Percentiles rank a stretch among this genome's conserved stretches.
These are phyloP conservation scores for Todiramphus chloris DNA, from an alignment of 2,113 vertebrate genomes.

Conservation along the genomic window DNA sequence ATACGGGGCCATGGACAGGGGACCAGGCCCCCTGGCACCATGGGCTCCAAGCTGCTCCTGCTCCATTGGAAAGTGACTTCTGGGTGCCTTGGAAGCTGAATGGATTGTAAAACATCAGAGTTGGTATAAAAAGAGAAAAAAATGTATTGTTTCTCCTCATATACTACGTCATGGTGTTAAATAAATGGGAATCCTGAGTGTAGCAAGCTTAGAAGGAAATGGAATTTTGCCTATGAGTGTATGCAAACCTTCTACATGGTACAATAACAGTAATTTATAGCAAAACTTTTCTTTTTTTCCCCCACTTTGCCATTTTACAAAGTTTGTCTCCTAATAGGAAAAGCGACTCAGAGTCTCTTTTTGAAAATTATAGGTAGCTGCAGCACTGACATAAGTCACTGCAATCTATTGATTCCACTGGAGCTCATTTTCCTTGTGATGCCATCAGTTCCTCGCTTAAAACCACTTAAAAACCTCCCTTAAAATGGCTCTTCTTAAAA, in stretches of 20 bases:
- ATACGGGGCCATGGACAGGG: neutral
- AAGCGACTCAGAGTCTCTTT: neutral
- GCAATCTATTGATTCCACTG: neutral
- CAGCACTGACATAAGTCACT: neutral
- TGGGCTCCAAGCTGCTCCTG: neutral
- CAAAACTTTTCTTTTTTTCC: neutral
- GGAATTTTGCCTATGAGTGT: neutral
- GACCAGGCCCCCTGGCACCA: neutral
- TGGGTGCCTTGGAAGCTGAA: neutral
- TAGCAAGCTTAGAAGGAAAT: neutral
- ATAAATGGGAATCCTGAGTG: neutral
- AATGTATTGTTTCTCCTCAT: neutral
- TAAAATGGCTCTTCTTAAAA: neutral
- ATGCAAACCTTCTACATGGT: neutral
- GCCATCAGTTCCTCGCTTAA: neutral
- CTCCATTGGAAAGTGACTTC: neutral
- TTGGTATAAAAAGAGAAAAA: neutral
- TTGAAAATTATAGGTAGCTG: fast-evolving
- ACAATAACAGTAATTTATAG: neutral
- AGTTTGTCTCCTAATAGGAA: neutral
- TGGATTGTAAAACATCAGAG: neutral
- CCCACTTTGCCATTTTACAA: neutral
- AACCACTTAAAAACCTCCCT: neutral
- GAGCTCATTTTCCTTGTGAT: neutral
- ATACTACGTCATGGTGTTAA: neutral